Evolutionary conservation across 2,888 invertebrate genomes (phyloP), one percentile per base, ranked within the genome.

Genomic region (Drosophila mimetica): DNA sequence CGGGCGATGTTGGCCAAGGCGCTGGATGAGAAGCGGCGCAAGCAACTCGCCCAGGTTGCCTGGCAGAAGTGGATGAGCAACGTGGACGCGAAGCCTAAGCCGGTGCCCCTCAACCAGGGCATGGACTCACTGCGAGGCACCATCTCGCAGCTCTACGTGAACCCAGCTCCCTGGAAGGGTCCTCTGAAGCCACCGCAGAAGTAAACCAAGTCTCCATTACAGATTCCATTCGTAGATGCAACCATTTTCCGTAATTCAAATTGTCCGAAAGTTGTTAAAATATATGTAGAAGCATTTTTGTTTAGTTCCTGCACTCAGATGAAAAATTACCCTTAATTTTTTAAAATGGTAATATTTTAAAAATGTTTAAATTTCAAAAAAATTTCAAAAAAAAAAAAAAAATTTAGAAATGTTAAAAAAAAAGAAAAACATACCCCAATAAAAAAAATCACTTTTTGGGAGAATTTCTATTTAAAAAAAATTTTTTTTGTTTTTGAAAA

Each of bases 21-120:
- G 1, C 28, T 44, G 2, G 76, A 86, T 8, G 70, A 84, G 42
- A 63, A 74, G 6, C 78, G 67, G 0, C 88, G 89, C 11, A 85
- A 81, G 14, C 50, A 75, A 53, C 59, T 84, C 51, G 86, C 91
- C 16, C 66, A 74, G 1, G 36, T 51, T 32, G 90, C 91, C 18
- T 91, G 90, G 86, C 52, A 87, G 13, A 79, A 78, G 16, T 91
- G 91, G 91, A 64, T 91, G 7, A 75, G 83, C 41, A 86, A 79
- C 4, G 91, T 86, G 3, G 74, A 79, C 3, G 77, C 78, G 2
- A 91, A 90, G 60, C 91, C 91, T 2, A 91, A 91, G 47, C 91
- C 91, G 9, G 91, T 91, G 25, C 91, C 91, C 2, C 69, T 91
- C 28, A 91, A 91, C 64, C 88, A 89, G 52, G 91, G 91, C 13